phyloP scores from a whole-genome alignment of 2,113 vertebrate species.

The Ariopsis seemanni region DNA sequence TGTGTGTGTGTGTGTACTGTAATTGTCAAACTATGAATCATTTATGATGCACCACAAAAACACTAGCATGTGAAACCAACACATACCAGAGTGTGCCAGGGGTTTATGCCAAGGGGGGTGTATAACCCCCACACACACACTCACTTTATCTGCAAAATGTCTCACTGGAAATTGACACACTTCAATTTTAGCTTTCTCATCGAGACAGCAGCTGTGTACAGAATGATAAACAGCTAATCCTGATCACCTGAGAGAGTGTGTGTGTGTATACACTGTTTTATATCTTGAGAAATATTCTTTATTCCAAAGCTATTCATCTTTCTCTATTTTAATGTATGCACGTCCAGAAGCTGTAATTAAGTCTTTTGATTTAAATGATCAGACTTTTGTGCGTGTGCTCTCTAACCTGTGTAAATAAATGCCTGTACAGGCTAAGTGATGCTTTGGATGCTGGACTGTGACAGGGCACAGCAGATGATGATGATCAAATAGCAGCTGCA shows the following conservation, averaged over 20 bases:
- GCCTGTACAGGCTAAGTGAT: conserved; percentile 10
- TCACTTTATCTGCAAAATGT: not conserved
- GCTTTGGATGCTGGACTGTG: conserved; percentile 20
- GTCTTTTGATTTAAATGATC: not conserved
- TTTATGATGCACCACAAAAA: not conserved
- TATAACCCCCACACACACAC: no score
- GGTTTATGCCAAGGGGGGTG: not conserved
- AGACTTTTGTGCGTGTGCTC: not conserved
- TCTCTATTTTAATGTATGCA: not conserved
- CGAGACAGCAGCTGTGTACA: not conserved
- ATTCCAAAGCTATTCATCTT: not conserved
- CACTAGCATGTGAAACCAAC: conserved; percentile 12
- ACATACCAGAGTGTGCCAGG: not conserved
- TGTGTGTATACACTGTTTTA: not conserved
- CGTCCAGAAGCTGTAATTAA: not conserved
- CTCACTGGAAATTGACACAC: not conserved
- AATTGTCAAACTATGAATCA: conserved; percentile 8
- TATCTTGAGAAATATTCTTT: not conserved
- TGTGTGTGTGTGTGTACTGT: conserved; percentile 16
- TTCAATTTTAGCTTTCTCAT: not conserved
- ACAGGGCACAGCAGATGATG: conserved; percentile 1
- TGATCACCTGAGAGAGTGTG: not conserved
- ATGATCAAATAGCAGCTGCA: conserved; percentile 36
- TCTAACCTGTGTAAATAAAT: not conserved
- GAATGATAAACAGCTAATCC: conserved; percentile 25